These are phyloP conservation scores for Hydropsyche tenuis DNA, from an alignment of 1,140 invertebrate genomes.

Conservation along the genomic window DNA sequence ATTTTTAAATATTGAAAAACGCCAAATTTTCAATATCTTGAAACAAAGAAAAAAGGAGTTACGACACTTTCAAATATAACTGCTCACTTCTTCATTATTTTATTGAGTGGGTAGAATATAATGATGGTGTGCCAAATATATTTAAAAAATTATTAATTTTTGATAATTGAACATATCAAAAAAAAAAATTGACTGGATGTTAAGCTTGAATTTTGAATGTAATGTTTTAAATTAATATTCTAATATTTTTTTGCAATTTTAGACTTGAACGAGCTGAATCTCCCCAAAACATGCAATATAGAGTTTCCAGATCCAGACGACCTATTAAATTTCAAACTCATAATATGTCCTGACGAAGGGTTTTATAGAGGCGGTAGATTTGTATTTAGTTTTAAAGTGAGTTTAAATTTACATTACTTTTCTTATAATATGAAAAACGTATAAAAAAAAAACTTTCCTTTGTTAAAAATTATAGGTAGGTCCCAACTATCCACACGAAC, in stretches of 20 bases:
- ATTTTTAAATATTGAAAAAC: no score
- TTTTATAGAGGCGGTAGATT: slow-evolving; percentile 95
- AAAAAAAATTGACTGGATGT: background rate
- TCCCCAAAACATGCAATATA: slow-evolving; percentile 95
- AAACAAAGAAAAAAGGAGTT: no score
- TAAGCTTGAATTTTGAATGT: background rate
- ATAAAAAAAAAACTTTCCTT: background rate
- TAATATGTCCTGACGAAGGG: slow-evolving; percentile 97
- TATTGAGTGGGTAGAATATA: background rate
- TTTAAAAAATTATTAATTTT: background rate
- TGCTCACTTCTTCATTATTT: no score
- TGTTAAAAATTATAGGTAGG: slow-evolving; percentile 71
- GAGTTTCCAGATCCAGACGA: slow-evolving; percentile 97
- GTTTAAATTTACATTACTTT: background rate
- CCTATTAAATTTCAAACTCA: slow-evolving; percentile 93
- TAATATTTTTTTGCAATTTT: no score
- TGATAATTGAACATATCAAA: background rate
- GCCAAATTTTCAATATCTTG: no score
- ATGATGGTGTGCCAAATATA: background rate
- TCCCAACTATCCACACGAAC: slow-evolving; percentile 95
- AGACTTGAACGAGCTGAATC: slow-evolving; percentile 98
- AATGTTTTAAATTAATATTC: no score
- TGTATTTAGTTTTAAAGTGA: slow-evolving; percentile 92
- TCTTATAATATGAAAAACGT: background rate
- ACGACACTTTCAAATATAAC: no score